Base-by-base conservation (phyloP, 2,797 vertebrate species). In the Leptoclinus maculatus region DNA sequence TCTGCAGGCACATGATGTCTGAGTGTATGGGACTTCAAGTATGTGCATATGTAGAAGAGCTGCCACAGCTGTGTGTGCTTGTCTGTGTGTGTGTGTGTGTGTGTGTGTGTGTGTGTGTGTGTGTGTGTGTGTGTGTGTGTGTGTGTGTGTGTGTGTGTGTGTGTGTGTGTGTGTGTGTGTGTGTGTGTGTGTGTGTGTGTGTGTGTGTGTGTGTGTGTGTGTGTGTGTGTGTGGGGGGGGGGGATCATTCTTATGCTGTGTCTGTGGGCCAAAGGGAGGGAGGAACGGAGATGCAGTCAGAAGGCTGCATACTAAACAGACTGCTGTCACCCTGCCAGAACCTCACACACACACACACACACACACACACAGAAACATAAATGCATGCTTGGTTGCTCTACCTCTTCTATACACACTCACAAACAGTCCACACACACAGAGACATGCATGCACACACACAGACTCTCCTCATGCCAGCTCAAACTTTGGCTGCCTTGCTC, bases 261-360 rank as follows among this genome's bases (percentile, higher is more conserved):
- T 90, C 90, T 89, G 88, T 88, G 88, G 91, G 88, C 91, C 84
- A 88, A 82, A 84, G 66, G 84, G 78, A 89, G 85, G 83, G 83
- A 86, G 87, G 79, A 82, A 83, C 71, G 79, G 87, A 87, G 89
- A 91, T 90, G 89, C 88, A 95, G 93, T 92, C 90, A 92, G 89
- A 90, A 92, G 90, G 88, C 92, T 94, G 95, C 93, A 95, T 96
- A 95, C 93, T 94, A 94, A 95, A 92, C 91, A 95, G 93, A 92
- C 88, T 87, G 86, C 91, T 93, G 91, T 94, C 94, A 92, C 88
- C 92, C 89, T 64, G 90, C 87, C 93, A 91, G 83, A 81, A 79
- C 84, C 89, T 49, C 84, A 16, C 80, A 60, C 79, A 59, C 69
- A 65, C 73, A 70, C 78, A 80, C 84, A 82, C 79, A 83, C 83